phyloP scores from a whole-genome alignment of 2,113 vertebrate genomes.

The Neogale vison region DNA sequence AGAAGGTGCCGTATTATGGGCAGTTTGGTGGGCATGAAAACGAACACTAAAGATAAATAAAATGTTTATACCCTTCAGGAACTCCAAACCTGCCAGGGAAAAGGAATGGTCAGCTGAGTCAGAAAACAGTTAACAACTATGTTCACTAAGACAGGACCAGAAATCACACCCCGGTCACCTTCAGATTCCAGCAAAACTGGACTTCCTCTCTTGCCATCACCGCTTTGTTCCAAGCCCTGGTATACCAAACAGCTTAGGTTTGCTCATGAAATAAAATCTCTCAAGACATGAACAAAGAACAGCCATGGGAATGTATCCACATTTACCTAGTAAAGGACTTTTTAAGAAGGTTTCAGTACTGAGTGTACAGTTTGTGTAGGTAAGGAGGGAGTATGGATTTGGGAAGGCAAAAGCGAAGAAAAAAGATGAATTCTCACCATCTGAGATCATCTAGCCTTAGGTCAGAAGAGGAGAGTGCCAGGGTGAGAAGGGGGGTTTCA shows the following conservation, averaged over 20 bases:
- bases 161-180: background rate
- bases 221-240: background rate
- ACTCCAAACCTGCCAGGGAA: background rate
- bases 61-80: background rate
- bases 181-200: background rate
- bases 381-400: background rate
- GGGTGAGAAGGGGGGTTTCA: background rate
- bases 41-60: background rate
- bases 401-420: background rate
- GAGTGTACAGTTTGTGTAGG: rapidly evolving
- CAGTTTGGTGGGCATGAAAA: background rate
- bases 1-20: background rate
- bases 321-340: background rate
- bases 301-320: background rate
- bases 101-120: background rate
- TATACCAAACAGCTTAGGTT: background rate
- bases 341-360: background rate
- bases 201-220: background rate
- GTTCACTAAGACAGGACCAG: background rate
- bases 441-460: too few relatives aligned
- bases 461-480: too few relatives aligned
- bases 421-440: background rate
- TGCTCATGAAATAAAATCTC: background rate
- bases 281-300: background rate
- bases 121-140: background rate